Conservation (phyloP, 1,140 invertebrate species). For the Zaprionus africanus region DNA sequence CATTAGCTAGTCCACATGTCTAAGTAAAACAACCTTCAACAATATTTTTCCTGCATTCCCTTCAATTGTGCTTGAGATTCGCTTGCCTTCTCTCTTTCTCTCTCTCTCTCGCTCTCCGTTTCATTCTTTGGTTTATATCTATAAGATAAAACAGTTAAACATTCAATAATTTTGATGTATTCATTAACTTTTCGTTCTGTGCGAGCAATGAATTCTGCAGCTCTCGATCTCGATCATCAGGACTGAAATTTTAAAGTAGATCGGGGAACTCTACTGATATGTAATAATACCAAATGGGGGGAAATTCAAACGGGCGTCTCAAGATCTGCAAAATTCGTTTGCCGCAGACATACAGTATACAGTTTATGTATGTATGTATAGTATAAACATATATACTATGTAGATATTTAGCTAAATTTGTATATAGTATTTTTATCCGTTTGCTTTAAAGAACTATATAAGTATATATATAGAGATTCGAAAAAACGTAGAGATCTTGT, state of each 20-base stretch:
- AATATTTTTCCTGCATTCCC: conserved; percentile 46
- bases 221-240: neutral
- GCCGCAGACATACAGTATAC: neutral
- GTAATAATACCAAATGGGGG: conserved; percentile 14
- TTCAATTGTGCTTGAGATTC: conserved; percentile 43
- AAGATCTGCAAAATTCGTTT: conserved; percentile 7
- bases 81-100: conserved; percentile 1
- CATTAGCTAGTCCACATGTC: conserved; percentile 25
- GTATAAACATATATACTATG: neutral
- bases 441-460: neutral
- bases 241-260: neutral
- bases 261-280: conserved; percentile 22
- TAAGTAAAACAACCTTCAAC: conserved; percentile 50
- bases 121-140: conserved; percentile 30
- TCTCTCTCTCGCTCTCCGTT: neutral
- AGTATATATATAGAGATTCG: conserved; percentile 2
- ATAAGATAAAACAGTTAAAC: conserved; percentile 52
- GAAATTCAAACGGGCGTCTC: neutral
- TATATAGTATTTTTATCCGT: conserved; percentile 10
- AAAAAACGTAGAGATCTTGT: conserved; percentile 1
- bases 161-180: conserved; percentile 38
- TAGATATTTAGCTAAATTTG: conserved; percentile 15
- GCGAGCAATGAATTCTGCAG: conserved; percentile 9
- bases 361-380: conserved; percentile 15
- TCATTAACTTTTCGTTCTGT: conserved; percentile 25